Conservation (phyloP, 2,888 invertebrate genomes). For the Nomada hirtipes region DNA sequence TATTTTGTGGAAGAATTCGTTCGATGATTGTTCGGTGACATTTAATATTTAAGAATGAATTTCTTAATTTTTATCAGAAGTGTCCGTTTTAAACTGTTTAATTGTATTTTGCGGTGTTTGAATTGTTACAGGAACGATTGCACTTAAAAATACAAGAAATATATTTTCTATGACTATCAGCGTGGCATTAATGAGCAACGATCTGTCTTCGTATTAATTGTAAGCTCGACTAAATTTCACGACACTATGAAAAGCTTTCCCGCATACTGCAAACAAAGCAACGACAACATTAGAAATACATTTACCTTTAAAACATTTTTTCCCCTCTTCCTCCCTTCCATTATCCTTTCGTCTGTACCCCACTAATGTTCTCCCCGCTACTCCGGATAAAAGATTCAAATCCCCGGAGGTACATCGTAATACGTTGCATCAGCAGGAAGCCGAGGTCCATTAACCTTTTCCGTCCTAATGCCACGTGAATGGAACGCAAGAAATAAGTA, state of each 20-base stretch:
- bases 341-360: not conserved
- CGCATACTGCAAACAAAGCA: too few species aligned
- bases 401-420: not conserved
- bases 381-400: slow-evolving; percentile 16
- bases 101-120: too few species aligned
- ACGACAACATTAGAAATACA: not conserved
- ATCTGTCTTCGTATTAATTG: too few species aligned
- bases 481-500: not conserved
- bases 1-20: not conserved
- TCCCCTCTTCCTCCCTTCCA: not conserved
- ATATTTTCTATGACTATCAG: too few species aligned
- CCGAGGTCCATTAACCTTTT: slow-evolving; percentile 55
- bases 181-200: too few species aligned
- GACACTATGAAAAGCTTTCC: not conserved
- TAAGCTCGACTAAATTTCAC: too few species aligned
- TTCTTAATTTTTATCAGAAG: too few species aligned
- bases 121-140: too few species aligned
- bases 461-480: slow-evolving; percentile 29
- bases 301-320: not conserved
- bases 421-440: slow-evolving; percentile 42
- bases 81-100: too few species aligned
- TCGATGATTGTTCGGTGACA: not conserved
- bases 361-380: not conserved
- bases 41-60: not conserved
- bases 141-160: too few species aligned